Base-by-base conservation (phyloP, 2,888 invertebrate genomes). In the Cyclophora punctaria region DNA sequence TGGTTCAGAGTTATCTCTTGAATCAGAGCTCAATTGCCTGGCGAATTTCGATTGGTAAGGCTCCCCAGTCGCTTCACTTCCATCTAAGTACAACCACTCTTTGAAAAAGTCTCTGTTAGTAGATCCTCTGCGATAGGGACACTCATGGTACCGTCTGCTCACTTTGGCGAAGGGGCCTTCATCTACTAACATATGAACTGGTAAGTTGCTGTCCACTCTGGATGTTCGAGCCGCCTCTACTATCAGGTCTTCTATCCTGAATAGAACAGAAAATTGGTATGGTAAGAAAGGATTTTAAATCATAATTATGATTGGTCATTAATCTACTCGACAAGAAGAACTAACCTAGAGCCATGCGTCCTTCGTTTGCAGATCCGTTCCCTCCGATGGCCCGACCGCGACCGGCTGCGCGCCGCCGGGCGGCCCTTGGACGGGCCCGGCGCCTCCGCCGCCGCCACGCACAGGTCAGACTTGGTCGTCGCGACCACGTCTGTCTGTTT, bases 31-130 rank as follows among this genome's bases (percentile, higher is more conserved):
- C 0, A 88, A 80, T 55, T 90, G 90, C 4, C 90, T 78, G 2
- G 89, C 89, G 48, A 90, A 83, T 57, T 90, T 90, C 0, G 89
- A 87, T 53, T 88, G 87, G 60, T 86, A 89, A 1, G 85, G 89
- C 59, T 89, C 89, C 0, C 80, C 81, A 0, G 78, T 66, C 0
- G 84, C 83, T 56, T 88, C 87, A 20, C 62, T 71, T 0, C 76
- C 84, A 41, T 88, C 88, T 48, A 86, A 64, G 53, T 87, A 88
- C 3, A 88, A 59, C 87, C 86, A 88, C 55, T 88, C 88, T 59
- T 87, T 88, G 52, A 84, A 85, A 59, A 87, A 85, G 55, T 87
- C 86, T 50, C 82, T 75, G 50, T 80, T 79, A 50, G 73, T 80
- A 0, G 80, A 73, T 1, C 83, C 82, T 2, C 80, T 75, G 3